Evolutionary conservation across 2,113 vertebrate species (phyloP).

Genomic region (Atlantisia rogersi): DNA sequence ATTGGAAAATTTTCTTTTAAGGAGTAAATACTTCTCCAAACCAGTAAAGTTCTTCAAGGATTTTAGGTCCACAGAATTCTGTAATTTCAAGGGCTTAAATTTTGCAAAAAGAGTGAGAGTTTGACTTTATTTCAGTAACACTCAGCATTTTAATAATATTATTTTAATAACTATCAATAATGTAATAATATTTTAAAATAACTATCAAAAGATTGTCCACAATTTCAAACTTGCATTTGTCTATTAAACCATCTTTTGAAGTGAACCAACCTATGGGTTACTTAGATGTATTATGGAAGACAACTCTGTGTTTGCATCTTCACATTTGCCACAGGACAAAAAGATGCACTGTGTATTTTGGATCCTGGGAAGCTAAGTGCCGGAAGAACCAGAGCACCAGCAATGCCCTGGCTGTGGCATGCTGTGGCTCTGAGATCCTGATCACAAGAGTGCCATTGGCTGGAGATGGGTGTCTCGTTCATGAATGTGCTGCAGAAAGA

Average conservation of each 20-base stretch:
- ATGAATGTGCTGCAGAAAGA: background rate
- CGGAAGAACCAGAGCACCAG: background rate
- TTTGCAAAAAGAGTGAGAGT: background rate
- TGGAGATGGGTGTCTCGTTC: background rate
- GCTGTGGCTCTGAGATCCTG: background rate
- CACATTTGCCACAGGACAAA: background rate
- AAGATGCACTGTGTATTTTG: accelerated
- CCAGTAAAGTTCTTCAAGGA: background rate
- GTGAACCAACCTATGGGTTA: background rate
- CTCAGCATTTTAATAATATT: background rate
- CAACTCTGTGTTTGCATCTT: background rate
- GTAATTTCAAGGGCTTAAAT: background rate
- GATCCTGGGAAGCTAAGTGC: background rate
- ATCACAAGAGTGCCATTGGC: background rate
- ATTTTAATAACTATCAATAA: no score
- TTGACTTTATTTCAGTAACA: background rate
- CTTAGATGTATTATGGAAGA: background rate
- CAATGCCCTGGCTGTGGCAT: background rate
- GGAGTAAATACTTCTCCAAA: background rate
- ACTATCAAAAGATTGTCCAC: background rate
- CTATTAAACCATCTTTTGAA: background rate
- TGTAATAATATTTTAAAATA: background rate
- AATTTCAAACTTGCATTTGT: background rate
- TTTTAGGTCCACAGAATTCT: background rate
- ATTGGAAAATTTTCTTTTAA: background rate